Percentiles rank a stretch among this genome's conserved stretches.
Conservation (phyloP, 2,888 invertebrate species). For the Theretra japonica region DNA sequence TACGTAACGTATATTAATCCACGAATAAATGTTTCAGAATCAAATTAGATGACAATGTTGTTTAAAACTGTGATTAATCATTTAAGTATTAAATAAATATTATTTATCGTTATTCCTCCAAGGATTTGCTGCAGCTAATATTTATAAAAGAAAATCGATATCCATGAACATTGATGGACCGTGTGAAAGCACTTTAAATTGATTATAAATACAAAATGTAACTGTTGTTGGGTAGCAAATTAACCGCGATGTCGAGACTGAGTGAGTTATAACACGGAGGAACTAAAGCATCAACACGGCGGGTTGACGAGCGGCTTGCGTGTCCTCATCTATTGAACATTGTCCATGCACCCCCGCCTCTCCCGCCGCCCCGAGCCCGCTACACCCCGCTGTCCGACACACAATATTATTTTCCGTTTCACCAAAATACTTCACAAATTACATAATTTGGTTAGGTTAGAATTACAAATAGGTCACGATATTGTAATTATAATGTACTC, state of each 20-base stretch:
- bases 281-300: constrained; percentile 22
- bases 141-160: too few species aligned
- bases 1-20: background rate
- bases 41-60: too few species aligned
- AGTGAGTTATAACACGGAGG: constrained; percentile 59
- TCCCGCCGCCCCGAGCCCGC: background rate
- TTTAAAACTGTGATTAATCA: too few species aligned
- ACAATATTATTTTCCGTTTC: background rate
- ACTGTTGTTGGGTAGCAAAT: background rate
- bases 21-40: background rate
- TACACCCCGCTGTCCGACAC: background rate
- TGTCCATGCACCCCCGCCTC: constrained; percentile 43
- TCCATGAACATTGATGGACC: too few species aligned
- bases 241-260: constrained; percentile 36
- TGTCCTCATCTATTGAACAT: constrained; percentile 66
- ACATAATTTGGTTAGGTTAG: constrained; percentile 5
- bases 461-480: background rate
- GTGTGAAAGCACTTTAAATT: background rate
- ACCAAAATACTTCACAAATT: background rate
- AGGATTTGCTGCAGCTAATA: too few species aligned
- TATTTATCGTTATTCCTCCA: too few species aligned
- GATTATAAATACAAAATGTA: background rate
- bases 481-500: too few species aligned
- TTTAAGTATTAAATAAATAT: too few species aligned
- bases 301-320: constrained; percentile 76